phyloP scores from a whole-genome alignment of 2,888 invertebrate genomes.

The Lasioglossum pauxillum region DNA sequence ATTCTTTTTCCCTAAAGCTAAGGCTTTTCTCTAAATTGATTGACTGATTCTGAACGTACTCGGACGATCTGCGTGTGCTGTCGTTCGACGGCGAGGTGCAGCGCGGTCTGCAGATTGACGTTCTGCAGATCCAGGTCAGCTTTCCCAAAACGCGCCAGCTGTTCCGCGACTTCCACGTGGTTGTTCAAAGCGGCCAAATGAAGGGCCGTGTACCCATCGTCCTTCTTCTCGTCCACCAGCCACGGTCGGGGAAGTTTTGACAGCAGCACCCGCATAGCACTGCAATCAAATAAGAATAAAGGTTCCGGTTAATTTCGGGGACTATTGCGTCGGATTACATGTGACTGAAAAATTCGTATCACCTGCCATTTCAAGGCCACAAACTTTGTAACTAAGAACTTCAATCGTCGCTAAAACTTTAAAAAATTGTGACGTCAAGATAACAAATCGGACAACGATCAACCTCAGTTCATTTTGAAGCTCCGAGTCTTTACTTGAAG shows the following conservation, averaged over 20 bases:
- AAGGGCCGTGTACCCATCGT: constrained; percentile 98
- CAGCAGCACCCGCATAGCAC: constrained; percentile 98
- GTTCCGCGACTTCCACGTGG: constrained; percentile 97
- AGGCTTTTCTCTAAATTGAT: neutral
- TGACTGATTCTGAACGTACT: constrained; percentile 84
- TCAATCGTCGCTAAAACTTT: neutral
- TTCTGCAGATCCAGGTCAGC: constrained; percentile 98
- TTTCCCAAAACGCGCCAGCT: constrained; percentile 93
- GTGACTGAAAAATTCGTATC: neutral
- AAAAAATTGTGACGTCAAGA: neutral
- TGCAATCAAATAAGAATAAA: constrained; percentile 81
- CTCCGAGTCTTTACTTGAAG: neutral
- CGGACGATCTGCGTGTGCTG: constrained; percentile 99
- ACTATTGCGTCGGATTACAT: neutral
- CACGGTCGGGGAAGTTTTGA: constrained; percentile 97
- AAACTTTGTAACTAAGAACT: neutral
- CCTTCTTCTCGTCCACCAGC: constrained; percentile 99
- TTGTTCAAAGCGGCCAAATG: constrained; percentile 98
- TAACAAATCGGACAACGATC: neutral
- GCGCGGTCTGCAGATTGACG: constrained; percentile 96
- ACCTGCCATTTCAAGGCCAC: too few species aligned
- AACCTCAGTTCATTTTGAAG: neutral
- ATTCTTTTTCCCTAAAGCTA: neutral
- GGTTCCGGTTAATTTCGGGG: neutral
- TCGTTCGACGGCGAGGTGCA: constrained; percentile 97